Evolutionary conservation across 2,113 vertebrate genomes (phyloP).

Genomic region (Oncorhynchus kisutch): DNA sequence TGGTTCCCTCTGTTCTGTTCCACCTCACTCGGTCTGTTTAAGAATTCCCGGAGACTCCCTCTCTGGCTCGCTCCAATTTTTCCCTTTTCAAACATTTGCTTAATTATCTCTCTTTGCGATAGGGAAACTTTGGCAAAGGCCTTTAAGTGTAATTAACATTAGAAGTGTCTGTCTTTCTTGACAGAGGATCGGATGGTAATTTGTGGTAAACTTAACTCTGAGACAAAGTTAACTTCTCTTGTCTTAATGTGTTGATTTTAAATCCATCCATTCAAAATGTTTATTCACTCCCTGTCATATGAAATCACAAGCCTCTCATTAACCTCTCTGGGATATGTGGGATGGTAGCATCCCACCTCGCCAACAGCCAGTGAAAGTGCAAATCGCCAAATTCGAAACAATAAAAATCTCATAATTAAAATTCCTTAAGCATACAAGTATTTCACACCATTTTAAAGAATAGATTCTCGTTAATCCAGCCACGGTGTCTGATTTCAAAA

Average conservation of each 20-base stretch:
- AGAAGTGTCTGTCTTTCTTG: background rate
- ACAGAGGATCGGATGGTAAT: background rate
- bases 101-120: conserved; percentile 21
- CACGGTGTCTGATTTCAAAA: too few relatives aligned
- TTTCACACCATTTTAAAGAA: too few relatives aligned
- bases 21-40: conserved; percentile 27
- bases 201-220: background rate
- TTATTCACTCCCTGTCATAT: background rate
- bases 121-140: background rate
- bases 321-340: too few relatives aligned
- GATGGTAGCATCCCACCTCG: too few relatives aligned
- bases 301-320: background rate
- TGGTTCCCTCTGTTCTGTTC: conserved; percentile 26
- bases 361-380: too few relatives aligned
- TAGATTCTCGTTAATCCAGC: too few relatives aligned
- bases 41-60: conserved; percentile 26
- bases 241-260: background rate
- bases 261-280: background rate
- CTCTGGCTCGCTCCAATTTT: background rate
- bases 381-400: too few relatives aligned
- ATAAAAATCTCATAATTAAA: too few relatives aligned
- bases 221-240: background rate
- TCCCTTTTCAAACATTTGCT: conserved; percentile 25
- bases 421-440: too few relatives aligned
- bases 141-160: background rate